phyloP scores from a whole-genome alignment of 1,140 invertebrate species.

The Drosophila melanica region DNA sequence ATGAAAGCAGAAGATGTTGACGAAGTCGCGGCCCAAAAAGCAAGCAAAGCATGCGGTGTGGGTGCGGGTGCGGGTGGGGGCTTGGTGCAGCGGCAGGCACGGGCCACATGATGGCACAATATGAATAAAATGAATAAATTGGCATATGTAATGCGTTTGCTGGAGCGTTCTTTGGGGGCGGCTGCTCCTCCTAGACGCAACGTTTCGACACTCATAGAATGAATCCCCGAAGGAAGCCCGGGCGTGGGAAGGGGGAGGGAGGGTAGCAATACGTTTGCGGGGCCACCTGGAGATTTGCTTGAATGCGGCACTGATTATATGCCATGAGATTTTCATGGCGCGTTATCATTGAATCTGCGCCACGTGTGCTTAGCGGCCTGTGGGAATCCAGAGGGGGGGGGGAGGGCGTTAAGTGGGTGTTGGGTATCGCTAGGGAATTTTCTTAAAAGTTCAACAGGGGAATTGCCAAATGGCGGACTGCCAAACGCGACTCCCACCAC shows the following conservation, averaged over 20 bases:
- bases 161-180: conserved; percentile 4
- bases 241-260: not conserved
- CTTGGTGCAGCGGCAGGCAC: not conserved
- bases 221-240: not conserved
- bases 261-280: not conserved
- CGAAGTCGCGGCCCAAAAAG: conserved; percentile 31
- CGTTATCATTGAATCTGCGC: conserved; percentile 50
- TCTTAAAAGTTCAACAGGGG: conserved; percentile 32
- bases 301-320: conserved; percentile 78
- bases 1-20: conserved; percentile 38
- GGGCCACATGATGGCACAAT: conserved; percentile 53
- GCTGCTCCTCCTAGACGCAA: not conserved
- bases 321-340: conserved; percentile 65
- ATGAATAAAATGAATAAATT: conserved; percentile 82
- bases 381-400: not conserved
- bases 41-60: not conserved
- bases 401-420: not conserved
- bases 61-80: not conserved
- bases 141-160: conserved; percentile 78
- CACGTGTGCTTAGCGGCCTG: not conserved
- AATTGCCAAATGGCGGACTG: conserved; percentile 36
- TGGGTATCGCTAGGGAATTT: conserved; percentile 14
- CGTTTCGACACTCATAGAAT: not conserved
- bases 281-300: conserved; percentile 69
- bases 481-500: conserved; percentile 22